phyloP scores from a whole-genome alignment of 2,797 vertebrate species.

The Cryptoprocta ferox region DNA sequence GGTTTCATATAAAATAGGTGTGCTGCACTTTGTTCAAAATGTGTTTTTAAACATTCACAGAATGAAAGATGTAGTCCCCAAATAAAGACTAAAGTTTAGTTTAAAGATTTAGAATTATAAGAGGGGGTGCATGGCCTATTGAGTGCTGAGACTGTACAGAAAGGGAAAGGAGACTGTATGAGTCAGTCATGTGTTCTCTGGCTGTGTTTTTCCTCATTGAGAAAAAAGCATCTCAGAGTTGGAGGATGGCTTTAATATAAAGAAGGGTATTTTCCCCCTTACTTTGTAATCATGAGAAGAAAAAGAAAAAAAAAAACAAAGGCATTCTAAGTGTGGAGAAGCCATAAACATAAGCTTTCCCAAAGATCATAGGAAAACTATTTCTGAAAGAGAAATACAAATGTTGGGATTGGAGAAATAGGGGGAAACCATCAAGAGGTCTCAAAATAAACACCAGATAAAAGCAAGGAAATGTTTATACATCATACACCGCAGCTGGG shows the following conservation, averaged over 20 bases:
- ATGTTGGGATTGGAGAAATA: constrained; percentile 30
- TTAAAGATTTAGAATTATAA: not conserved
- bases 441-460: not conserved
- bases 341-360: not conserved
- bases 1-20: not conserved
- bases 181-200: not conserved
- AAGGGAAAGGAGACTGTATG: not conserved
- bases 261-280: not conserved
- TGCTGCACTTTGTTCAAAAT: not conserved
- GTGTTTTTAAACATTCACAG: constrained; percentile 20
- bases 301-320: not conserved
- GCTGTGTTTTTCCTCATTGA: not conserved
- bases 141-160: not conserved
- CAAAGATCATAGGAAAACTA: not conserved
- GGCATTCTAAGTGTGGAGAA: not conserved
- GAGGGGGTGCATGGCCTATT: not conserved
- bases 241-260: not conserved
- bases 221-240: not conserved
- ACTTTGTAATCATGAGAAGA: not conserved
- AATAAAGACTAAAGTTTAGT: not conserved
- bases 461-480: not conserved
- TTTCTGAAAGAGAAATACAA: constrained; percentile 36
- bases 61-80: not conserved
- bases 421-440: not conserved
- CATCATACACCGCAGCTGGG: not conserved